Base-by-base conservation (phyloP, 37 sponge, comb jelly and placozoan species). In the Beroe forskalii region DNA sequence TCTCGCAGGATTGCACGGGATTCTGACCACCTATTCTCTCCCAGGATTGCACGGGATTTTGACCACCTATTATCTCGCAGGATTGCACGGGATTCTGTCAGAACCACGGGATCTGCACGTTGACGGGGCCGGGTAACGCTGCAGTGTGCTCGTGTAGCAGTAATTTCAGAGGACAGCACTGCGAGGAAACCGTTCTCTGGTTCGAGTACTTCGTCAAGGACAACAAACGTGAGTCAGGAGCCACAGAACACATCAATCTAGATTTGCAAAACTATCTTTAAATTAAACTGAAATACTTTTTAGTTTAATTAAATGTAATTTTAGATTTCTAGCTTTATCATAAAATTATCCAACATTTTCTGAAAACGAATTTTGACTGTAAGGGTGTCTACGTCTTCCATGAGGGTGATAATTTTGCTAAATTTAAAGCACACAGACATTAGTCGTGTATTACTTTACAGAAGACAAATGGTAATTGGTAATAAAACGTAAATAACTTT, bases 171-270 rank as follows among this genome's bases (percentile, higher is more conserved):
- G 86, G 86, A 4, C 55, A 80, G 31, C 40, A 23, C n/a, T 80
- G 86, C 55, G 86, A 80, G 44, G 86, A 80, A 43, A 25, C n/a
- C 3, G 86, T 80, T 0, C 40, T 80, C 48, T 80, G 86, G 86
- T 44, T 80, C 86, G 86, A 80, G 86, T 80, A 33, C 31, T 80
- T 80, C 4, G 43, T 80, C 44, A 8, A 80, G 86, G 86, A 80
- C 27, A 44, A 44, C 86, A 41, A 44, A 80, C 31, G 86, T 80
- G 31, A 80, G 86, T 80, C 14, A 30, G 14, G 9, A 55, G n/a
- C n/a, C n/a, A 55, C 60, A 55, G 14, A 55, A 55, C 17, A 20
- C 9, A 55, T 55, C 9, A 20, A 9, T 55, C 60, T 55, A 55
- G 14, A 55, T 9, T 55, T 17, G 9, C 9, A 9, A 55, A 55